A percentile compares a stretch with the other conserved stretches of the same genome.
Conservation (phyloP, 2,888 invertebrate genomes). For the Cosmia pyralina region DNA sequence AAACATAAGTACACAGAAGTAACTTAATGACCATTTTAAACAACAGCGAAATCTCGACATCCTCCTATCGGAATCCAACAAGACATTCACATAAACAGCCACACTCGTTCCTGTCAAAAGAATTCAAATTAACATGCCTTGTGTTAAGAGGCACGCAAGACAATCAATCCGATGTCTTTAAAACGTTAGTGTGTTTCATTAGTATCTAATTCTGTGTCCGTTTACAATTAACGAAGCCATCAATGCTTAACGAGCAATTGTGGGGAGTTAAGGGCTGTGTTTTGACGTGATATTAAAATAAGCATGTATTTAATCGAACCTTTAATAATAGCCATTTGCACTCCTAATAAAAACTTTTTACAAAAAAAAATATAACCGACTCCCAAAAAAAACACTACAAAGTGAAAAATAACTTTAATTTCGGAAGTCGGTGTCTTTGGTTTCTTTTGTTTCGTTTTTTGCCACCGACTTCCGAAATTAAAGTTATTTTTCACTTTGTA, state of each 20-base stretch:
- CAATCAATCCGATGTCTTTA: slow-evolving; percentile 74
- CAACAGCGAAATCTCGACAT: background rate
- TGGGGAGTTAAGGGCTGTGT: slow-evolving; percentile 55
- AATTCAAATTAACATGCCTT: slow-evolving; percentile 67
- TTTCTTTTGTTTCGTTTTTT: no score
- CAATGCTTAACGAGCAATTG: slow-evolving; percentile 79
- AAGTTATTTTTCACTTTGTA: no score
- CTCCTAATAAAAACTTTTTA: no score
- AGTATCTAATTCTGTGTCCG: slow-evolving; percentile 80
- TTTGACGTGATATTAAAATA: no score
- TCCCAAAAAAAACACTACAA: no score
- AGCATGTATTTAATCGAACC: no score
- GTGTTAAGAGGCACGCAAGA: slow-evolving; percentile 32
- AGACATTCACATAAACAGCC: background rate
- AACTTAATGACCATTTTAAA: background rate
- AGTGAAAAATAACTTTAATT: no score
- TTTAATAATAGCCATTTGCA: no score
- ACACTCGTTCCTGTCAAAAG: slow-evolving; percentile 41
- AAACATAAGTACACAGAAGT: background rate
- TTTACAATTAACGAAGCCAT: slow-evolving; percentile 87
- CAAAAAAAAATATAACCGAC: no score
- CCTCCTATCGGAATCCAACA: slow-evolving; percentile 13
- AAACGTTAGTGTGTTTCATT: slow-evolving; percentile 64
- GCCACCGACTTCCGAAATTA: no score
- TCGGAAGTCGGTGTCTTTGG: no score